Evolutionary conservation across 2,797 vertebrate genomes (phyloP).

Genomic region (Tragelaphus oryx): DNA sequence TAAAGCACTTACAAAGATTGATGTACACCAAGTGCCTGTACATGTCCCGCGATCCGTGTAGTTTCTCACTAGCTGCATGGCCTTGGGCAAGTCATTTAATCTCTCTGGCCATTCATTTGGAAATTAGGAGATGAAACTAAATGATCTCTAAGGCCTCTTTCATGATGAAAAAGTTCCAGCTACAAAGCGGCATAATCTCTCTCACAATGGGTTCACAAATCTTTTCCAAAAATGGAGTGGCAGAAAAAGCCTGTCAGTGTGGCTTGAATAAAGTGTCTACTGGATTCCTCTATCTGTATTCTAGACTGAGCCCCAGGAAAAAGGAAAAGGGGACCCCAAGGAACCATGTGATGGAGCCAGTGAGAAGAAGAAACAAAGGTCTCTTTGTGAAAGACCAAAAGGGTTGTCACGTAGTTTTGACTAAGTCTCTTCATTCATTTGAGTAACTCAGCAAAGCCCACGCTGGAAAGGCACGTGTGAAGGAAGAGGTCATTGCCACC

Average conservation of each 20-base stretch:
- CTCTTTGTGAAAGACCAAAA: slow-evolving; percentile 48
- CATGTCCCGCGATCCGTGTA: neutral
- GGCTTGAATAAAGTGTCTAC: slow-evolving; percentile 20
- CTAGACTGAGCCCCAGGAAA: slow-evolving; percentile 30
- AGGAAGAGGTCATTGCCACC: slow-evolving; percentile 32
- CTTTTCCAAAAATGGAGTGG: neutral
- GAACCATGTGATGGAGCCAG: slow-evolving; percentile 29
- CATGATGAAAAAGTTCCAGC: neutral
- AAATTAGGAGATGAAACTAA: neutral
- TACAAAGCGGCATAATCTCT: neutral
- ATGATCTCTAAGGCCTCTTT: neutral
- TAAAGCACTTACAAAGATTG: too few relatives aligned
- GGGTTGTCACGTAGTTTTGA: slow-evolving; percentile 28
- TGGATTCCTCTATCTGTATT: slow-evolving; percentile 52
- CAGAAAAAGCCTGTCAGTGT: neutral
- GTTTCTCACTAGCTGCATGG: neutral
- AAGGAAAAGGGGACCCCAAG: slow-evolving; percentile 32
- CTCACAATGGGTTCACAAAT: neutral
- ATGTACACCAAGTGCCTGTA: neutral
- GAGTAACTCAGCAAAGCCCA: slow-evolving; percentile 17
- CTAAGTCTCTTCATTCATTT: slow-evolving; percentile 52
- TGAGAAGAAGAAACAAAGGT: neutral
- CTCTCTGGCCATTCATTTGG: neutral
- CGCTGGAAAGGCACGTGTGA: neutral
- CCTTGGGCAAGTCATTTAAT: neutral